These are phyloP conservation scores for Anguilla rostrata DNA, from an alignment of 2,113 vertebrate genomes.

Conservation along the genomic window DNA sequence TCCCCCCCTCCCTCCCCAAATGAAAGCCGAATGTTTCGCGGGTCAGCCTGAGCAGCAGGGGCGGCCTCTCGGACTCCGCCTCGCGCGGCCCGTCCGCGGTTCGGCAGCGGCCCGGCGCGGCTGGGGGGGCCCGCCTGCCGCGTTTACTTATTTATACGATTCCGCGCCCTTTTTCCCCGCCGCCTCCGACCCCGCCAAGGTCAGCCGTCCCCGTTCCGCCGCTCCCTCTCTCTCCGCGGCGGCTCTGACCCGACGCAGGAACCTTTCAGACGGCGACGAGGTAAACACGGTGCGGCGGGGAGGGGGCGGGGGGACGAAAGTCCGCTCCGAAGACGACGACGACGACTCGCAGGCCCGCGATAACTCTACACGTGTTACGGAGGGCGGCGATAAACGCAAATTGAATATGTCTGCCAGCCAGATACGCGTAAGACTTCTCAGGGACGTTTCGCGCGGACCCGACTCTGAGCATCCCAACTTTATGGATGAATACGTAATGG, in stretches of 20 bases:
- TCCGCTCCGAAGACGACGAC: constrained; percentile 28
- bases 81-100: constrained; percentile 56
- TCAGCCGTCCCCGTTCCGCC: constrained; percentile 60
- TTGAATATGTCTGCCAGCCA: constrained; percentile 72
- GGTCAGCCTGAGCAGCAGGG: constrained; percentile 80
- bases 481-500: constrained; percentile 50
- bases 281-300: constrained; percentile 61
- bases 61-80: constrained; percentile 59
- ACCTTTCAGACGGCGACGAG: constrained; percentile 61
- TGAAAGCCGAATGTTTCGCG: constrained; percentile 69
- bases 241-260: constrained; percentile 70
- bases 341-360: constrained; percentile 11
- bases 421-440: constrained; percentile 59
- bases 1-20: not conserved
- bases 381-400: constrained; percentile 68
- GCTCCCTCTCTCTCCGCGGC: constrained; percentile 31
- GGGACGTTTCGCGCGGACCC: constrained; percentile 58
- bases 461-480: constrained; percentile 58
- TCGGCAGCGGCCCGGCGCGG: not conserved
- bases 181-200: constrained; percentile 62
- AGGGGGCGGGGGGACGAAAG: constrained; percentile 48
- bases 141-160: not conserved
- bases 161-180: not conserved
- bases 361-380: constrained; percentile 28
- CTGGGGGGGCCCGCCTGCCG: not conserved